These are phyloP conservation scores for Malurus cyaneus DNA, from an alignment of 2,113 vertebrate genomes.

Conservation along the genomic window DNA sequence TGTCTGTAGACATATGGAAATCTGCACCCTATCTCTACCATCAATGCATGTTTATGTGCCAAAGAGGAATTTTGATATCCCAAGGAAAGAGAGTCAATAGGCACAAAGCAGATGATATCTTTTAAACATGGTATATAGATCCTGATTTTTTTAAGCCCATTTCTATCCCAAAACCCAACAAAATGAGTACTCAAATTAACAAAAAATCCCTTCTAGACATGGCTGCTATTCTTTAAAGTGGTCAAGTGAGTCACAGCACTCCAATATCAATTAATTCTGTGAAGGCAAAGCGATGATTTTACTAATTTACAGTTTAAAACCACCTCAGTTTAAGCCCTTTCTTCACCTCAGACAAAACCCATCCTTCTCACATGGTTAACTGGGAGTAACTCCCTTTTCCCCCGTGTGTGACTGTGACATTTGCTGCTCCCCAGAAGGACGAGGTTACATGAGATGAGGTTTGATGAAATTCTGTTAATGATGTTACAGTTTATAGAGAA, in stretches of 20 bases:
- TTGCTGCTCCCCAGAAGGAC: not conserved
- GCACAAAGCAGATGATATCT: not conserved
- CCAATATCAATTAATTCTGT: not conserved
- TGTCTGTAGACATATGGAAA: not conserved
- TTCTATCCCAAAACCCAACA: not conserved
- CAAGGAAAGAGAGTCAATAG: not conserved
- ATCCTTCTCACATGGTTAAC: not conserved
- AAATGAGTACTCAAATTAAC: not conserved
- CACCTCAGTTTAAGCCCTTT: not conserved
- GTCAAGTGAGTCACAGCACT: not conserved
- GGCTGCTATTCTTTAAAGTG: not conserved
- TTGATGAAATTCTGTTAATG: not conserved
- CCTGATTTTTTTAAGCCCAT: not conserved
- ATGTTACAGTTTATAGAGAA: not conserved
- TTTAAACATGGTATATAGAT: not conserved
- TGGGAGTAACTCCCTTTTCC: not conserved
- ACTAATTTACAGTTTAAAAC: not conserved
- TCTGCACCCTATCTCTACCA: not conserved
- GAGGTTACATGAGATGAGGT: not conserved
- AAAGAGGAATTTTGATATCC: not conserved
- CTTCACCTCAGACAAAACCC: not conserved
- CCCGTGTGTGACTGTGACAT: not conserved
- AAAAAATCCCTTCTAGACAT: not conserved
- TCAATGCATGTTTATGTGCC: not conserved
- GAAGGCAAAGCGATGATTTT: not conserved